phyloP scores from a whole-genome alignment of 2,797 vertebrate genomes.

The Microctenopoma steveboyesi region DNA sequence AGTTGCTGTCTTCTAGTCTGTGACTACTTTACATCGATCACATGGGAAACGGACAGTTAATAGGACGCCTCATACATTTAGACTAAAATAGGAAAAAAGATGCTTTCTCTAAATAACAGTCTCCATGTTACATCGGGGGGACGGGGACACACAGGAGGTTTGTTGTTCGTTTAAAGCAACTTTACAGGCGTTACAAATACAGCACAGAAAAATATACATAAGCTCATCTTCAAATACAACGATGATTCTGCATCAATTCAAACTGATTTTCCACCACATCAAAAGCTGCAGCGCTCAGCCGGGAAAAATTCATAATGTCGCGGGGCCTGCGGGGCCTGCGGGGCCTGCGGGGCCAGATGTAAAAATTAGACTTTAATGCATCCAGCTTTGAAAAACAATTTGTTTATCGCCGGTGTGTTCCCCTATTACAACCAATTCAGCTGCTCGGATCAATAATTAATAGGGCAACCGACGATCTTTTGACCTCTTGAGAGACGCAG shows the following conservation, averaged over 20 bases:
- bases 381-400: slow-evolving; percentile 73
- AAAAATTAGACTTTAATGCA: slow-evolving; percentile 32
- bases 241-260: slow-evolving; percentile 18
- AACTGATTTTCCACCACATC: slow-evolving; percentile 50
- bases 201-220: slow-evolving; percentile 7
- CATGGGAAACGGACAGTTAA: neutral
- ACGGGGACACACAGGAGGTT: neutral
- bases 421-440: slow-evolving; percentile 89
- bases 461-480: slow-evolving; percentile 85
- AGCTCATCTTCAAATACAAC: slow-evolving; percentile 36
- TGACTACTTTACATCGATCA: slow-evolving; percentile 6
- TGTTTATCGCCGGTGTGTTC: slow-evolving; percentile 82
- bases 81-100: too few species aligned
- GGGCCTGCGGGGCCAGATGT: slow-evolving; percentile 19
- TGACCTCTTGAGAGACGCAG: slow-evolving; percentile 89
- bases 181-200: slow-evolving; percentile 31
- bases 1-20: slow-evolving; percentile 21
- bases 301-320: slow-evolving; percentile 34
- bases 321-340: slow-evolving; percentile 55
- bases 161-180: too few species aligned
- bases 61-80: neutral
- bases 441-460: slow-evolving; percentile 97
- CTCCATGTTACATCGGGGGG: too few species aligned
- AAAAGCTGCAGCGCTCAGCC: slow-evolving; percentile 50
- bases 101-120: neutral